Evolutionary conservation across 2,797 vertebrate genomes (phyloP), one percentile per base, ranked within the genome.

Genomic region (Gymnodraco acuticeps): DNA sequence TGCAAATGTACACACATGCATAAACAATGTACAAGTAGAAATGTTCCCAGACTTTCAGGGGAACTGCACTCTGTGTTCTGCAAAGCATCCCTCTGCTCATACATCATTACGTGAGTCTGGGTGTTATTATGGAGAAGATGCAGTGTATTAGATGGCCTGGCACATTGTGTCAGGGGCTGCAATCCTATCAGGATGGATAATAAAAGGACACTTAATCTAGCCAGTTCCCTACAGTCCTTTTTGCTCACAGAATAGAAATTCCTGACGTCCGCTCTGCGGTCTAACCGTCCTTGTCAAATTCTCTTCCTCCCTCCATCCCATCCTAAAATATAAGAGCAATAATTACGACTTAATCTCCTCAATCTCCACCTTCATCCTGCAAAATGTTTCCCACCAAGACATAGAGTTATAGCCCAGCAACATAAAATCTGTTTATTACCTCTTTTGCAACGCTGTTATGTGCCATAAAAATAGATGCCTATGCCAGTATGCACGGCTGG

Each of bases 191-290:
- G 82, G 81, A 79, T 82, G 78, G 85, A 90, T 91, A 89, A 93
- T 91, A 90, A 93, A 95, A 88, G 85, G 75, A 82, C 78, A 86
- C 88, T 93, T 94, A 89, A 93, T 95, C 87, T 85, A 80, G 62
- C 80, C 80, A 73, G 81, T 79, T 90, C 82, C 87, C 80, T 43
- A 65, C 27, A 77, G 82, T 83, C 67, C 47, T 72, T 78, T 88
- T 80, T 77, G 80, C 76, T 61, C 86, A 67, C 27, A 46, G 69
- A 86, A 91, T 83, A 76, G 84, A 85, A 80, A 78, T 69, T 54
- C 63, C 38, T 16, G 42, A 82, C 16, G 68, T 67, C 80, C 55
- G n/a, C 47, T 73, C 53, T 45, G 27, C 61, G 17, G 43, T 68
- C 63, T 70, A 81, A 83, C 69, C 23, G 77, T 89, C 90, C 91